Conservation (phyloP, 2,113 vertebrate genomes). For the Leptobrachium ailaonicum region DNA sequence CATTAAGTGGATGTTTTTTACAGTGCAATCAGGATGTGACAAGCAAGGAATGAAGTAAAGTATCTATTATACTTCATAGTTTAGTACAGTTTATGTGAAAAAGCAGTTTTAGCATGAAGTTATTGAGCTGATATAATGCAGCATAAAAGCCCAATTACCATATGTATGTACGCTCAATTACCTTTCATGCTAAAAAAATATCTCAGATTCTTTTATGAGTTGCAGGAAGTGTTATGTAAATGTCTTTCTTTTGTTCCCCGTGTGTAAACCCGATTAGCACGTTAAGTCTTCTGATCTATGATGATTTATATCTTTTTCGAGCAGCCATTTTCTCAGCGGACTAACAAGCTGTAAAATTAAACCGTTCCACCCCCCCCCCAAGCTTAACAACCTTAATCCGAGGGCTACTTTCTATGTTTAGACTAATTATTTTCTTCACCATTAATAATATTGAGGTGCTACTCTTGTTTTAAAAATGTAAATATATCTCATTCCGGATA, state of each 20-base stretch:
- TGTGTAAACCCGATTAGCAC: neutral
- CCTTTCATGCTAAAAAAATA: neutral
- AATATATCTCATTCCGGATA: too few relatives aligned
- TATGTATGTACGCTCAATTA: neutral
- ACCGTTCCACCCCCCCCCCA: neutral
- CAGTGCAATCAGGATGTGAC: neutral
- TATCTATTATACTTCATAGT: neutral
- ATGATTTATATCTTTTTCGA: constrained; percentile 10
- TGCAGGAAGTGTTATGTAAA: neutral
- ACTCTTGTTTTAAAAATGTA: too few relatives aligned
- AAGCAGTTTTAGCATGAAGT: neutral
- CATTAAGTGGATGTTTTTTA: too few relatives aligned
- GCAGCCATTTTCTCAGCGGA: neutral
- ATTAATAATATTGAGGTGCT: too few relatives aligned
- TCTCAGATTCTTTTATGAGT: neutral
- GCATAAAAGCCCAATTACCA: constrained; percentile 3
- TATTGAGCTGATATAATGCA: neutral
- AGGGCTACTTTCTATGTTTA: neutral
- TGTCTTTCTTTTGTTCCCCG: neutral
- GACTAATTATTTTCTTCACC: too few relatives aligned
- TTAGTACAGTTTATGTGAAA: neutral
- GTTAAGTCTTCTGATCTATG: neutral
- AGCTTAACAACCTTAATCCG: neutral
- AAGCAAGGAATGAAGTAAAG: neutral
- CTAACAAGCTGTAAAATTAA: constrained; percentile 1